Evolutionary conservation across 2,888 invertebrate genomes (phyloP).

Genomic region (Zhengitettix transpicula): DNA sequence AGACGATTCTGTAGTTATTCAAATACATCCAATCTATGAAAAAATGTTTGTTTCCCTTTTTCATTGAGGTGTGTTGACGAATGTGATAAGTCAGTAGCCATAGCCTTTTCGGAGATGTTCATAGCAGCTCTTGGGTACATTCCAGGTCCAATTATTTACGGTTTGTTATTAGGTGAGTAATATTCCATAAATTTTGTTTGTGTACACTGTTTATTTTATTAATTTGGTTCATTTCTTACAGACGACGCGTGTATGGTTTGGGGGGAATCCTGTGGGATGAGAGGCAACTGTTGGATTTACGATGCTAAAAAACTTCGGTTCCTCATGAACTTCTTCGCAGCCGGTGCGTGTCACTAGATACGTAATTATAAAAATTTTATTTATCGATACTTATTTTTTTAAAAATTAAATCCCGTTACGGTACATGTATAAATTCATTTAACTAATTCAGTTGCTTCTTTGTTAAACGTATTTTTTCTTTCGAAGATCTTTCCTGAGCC

Average conservation of each 20-base stretch:
- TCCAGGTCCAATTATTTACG: not conserved
- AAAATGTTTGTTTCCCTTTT: too few relatives aligned
- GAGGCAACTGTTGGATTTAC: slow-evolving; percentile 50
- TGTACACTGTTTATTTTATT: too few relatives aligned
- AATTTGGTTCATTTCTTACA: slow-evolving; percentile 12
- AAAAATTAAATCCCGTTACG: too few relatives aligned
- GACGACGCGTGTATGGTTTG: slow-evolving; percentile 47
- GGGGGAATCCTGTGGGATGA: slow-evolving; percentile 42
- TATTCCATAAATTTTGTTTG: too few relatives aligned
- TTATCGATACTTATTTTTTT: too few relatives aligned
- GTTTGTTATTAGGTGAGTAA: not conserved
- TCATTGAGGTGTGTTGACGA: not conserved
- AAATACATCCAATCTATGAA: too few relatives aligned
- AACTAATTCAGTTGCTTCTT: too few relatives aligned
- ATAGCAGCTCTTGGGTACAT: not conserved
- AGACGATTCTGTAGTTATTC: too few relatives aligned
- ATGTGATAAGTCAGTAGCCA: not conserved
- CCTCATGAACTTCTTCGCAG: slow-evolving; percentile 35
- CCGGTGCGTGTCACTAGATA: slow-evolving; percentile 24
- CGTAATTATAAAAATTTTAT: not conserved
- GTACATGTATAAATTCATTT: too few relatives aligned
- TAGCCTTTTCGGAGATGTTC: not conserved
- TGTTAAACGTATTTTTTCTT: too few relatives aligned
- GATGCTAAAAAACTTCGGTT: slow-evolving; percentile 39
- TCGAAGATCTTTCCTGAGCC: too few relatives aligned